Percentiles rank a stretch among this genome's conserved stretches.
phyloP scores from a whole-genome alignment of 2,113 vertebrate species.

The Cinclus mexicanus region DNA sequence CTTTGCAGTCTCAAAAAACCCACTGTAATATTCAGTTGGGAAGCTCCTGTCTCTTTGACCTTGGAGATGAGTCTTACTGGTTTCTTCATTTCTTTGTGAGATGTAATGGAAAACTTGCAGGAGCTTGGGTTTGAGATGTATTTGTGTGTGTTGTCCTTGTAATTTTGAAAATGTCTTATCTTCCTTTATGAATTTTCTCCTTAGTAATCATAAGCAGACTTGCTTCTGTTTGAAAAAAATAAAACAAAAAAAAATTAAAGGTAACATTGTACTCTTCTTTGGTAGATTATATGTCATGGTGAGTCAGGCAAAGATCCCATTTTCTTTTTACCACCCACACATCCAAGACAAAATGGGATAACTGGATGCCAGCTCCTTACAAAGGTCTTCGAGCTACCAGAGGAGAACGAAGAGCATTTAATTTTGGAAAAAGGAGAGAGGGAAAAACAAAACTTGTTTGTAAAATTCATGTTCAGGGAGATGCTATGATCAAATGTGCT shows the following conservation, averaged over 20 bases:
- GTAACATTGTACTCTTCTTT: background rate
- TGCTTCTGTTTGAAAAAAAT: background rate
- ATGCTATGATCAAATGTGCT: background rate
- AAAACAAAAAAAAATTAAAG: background rate
- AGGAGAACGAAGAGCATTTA: background rate
- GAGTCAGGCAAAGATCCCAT: constrained; percentile 33
- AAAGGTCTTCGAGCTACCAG: background rate
- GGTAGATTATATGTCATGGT: background rate
- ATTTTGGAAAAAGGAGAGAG: background rate
- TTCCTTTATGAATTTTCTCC: background rate
- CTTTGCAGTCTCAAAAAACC: background rate
- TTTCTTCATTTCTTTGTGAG: background rate
- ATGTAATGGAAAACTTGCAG: background rate
- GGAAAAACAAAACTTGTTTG: background rate
- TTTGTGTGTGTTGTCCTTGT: background rate
- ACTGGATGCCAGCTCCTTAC: background rate
- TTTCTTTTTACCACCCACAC: constrained; percentile 18
- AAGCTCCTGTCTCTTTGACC: background rate
- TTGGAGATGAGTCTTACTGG: background rate
- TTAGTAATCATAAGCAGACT: background rate
- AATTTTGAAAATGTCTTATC: background rate
- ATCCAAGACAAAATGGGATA: constrained; percentile 23
- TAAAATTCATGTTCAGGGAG: background rate
- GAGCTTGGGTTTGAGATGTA: background rate
- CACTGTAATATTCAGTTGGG: background rate